A percentile compares a stretch with the other conserved stretches of the same genome.
These are phyloP conservation scores for Callipepla squamata DNA, from an alignment of 2,113 vertebrate species.

Conservation along the genomic window DNA sequence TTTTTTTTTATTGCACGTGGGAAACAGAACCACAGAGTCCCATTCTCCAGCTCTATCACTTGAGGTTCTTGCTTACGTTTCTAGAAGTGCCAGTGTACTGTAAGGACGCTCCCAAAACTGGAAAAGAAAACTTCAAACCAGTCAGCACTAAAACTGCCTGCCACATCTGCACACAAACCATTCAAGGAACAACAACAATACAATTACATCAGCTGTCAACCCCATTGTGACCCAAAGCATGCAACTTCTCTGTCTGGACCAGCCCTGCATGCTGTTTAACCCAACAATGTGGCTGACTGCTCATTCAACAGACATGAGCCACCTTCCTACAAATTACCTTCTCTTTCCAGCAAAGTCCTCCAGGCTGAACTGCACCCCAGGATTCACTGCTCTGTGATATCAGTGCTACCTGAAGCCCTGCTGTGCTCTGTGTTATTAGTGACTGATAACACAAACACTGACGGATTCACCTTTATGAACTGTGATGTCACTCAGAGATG, in stretches of 20 bases:
- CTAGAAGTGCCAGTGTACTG: constrained; percentile 61
- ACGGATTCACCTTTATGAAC: neutral
- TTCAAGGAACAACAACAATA: neutral
- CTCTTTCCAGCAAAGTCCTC: neutral
- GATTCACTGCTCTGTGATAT: neutral
- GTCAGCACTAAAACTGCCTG: neutral
- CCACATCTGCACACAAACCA: neutral
- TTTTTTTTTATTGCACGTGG: neutral
- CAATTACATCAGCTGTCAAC: neutral
- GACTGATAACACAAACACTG: neutral
- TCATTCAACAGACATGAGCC: neutral
- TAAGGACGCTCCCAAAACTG: constrained; percentile 34
- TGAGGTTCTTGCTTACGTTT: constrained; percentile 23
- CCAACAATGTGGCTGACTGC: neutral
- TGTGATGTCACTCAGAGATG: neutral
- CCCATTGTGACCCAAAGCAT: neutral
- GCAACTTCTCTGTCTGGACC: neutral
- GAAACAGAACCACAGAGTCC: constrained; percentile 43
- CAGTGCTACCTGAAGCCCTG: neutral
- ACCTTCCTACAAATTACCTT: neutral
- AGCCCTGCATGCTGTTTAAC: neutral
- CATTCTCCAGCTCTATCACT: constrained; percentile 19
- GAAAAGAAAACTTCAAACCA: constrained; percentile 4
- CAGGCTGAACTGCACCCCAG: neutral
- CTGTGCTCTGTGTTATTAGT: neutral